Evolutionary conservation across 2,888 invertebrate species (phyloP).

Genomic region (Macropis europaea): DNA sequence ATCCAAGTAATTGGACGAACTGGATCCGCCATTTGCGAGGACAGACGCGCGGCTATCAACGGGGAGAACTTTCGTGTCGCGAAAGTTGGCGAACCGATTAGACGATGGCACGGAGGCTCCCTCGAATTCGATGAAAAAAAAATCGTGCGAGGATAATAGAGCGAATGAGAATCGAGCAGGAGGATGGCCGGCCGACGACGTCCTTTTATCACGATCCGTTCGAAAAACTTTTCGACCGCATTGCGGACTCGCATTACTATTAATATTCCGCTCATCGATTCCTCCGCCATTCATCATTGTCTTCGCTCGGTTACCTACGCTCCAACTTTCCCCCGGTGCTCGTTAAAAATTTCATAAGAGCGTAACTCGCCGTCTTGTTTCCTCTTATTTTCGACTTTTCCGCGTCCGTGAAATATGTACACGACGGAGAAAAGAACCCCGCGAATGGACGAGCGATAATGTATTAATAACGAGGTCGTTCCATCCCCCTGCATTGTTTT

Average conservation of each 20-base stretch:
- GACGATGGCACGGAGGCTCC: constrained; percentile 2
- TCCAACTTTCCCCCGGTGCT: constrained; percentile 30
- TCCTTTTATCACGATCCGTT: constrained; percentile 5
- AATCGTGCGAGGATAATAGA: constrained; percentile 13
- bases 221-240: constrained; percentile 37
- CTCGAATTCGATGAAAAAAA: constrained; percentile 38
- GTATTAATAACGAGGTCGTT: constrained; percentile 33
- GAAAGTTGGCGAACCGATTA: constrained; percentile 28
- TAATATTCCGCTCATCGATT: constrained; percentile 54
- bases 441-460: constrained; percentile 13
- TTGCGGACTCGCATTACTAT: constrained; percentile 51
- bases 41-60: no score
- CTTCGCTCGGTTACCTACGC: constrained; percentile 35
- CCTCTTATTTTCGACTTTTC: constrained; percentile 7
- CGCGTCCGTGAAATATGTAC: constrained; percentile 30
- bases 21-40: no score
- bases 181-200: not conserved
- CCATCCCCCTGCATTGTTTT: no score
- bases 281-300: constrained; percentile 45
- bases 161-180: not conserved
- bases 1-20: no score
- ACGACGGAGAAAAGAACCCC: not conserved
- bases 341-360: constrained; percentile 48
- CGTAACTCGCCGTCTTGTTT: constrained; percentile 16
- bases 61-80: not conserved